Percentiles rank a stretch among this genome's conserved stretches.
These are phyloP conservation scores for Drosophila punjabiensis DNA, from an alignment of 1,140 invertebrate species.

Conservation along the genomic window DNA sequence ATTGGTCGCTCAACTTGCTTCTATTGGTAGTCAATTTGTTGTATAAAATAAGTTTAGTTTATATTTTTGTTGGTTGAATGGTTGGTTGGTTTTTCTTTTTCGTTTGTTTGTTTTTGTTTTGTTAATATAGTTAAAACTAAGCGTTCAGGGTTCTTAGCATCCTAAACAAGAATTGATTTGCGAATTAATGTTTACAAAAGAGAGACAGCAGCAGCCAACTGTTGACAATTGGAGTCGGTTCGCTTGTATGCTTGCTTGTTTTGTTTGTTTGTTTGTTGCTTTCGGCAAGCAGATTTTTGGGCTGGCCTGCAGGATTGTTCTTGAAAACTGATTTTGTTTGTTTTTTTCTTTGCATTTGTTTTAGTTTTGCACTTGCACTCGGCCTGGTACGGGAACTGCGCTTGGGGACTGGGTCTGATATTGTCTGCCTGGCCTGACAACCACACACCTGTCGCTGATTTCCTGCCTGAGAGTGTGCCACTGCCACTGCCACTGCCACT, in stretches of 20 bases:
- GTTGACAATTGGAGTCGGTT: constrained; percentile 41
- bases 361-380: constrained; percentile 39
- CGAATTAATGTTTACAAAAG: constrained; percentile 65
- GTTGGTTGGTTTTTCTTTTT: constrained; percentile 28
- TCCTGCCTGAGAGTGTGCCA: constrained; percentile 65
- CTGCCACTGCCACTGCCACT: constrained; percentile 56
- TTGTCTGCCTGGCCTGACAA: constrained; percentile 72
- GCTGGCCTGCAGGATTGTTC: constrained; percentile 16
- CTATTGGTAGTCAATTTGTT: constrained; percentile 27
- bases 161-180: constrained; percentile 77
- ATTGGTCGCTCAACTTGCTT: constrained; percentile 17
- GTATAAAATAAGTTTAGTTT: constrained; percentile 68
- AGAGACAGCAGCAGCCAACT: constrained; percentile 67
- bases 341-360: constrained; percentile 1
- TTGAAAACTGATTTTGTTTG: constrained; percentile 31
- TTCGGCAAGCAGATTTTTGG: constrained; percentile 27
- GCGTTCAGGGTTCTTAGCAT: constrained; percentile 75
- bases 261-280: constrained; percentile 34
- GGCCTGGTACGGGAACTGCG: constrained; percentile 31
- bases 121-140: constrained; percentile 79
- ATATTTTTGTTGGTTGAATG: constrained; percentile 53
- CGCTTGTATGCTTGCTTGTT: constrained; percentile 14
- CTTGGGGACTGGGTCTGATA: constrained; percentile 40
- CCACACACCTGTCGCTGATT: constrained; percentile 63
- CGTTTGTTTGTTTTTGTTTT: constrained; percentile 33